phyloP scores from a whole-genome alignment of 2,888 invertebrate species.

The Metopia argyrocephala region DNA sequence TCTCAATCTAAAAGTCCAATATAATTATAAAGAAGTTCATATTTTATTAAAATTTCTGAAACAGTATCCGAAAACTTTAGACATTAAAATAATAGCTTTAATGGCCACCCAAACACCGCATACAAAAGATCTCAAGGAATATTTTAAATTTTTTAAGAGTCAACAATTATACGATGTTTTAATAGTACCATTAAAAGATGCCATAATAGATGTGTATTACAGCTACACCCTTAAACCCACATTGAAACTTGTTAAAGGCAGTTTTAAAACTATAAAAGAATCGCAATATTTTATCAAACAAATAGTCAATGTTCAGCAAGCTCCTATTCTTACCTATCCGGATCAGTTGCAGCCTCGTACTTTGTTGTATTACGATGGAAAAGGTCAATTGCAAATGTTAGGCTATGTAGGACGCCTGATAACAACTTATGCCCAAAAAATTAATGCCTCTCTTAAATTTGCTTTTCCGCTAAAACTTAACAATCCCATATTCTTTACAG shows the following conservation, averaged over 20 bases:
- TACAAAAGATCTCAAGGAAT: background rate
- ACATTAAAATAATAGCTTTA: background rate
- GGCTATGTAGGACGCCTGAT: slow-evolving; percentile 49
- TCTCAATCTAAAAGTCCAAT: background rate
- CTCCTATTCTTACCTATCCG: slow-evolving; percentile 26
- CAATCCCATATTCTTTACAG: slow-evolving; percentile 15
- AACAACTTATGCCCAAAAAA: slow-evolving; percentile 20
- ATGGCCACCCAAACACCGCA: background rate
- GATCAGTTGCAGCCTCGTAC: slow-evolving; percentile 44
- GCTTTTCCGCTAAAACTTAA: background rate
- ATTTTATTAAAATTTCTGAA: background rate
- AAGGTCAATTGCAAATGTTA: slow-evolving; percentile 21
- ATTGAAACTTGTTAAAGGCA: background rate
- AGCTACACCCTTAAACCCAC: background rate
- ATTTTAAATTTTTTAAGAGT: slow-evolving; percentile 11
- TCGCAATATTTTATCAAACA: background rate
- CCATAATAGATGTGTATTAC: background rate
- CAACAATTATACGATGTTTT: slow-evolving; percentile 1
- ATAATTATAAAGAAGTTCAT: background rate
- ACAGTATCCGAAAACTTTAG: background rate
- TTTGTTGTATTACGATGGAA: slow-evolving; percentile 1
- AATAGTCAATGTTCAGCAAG: background rate
- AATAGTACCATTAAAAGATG: background rate
- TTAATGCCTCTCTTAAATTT: slow-evolving; percentile 10
- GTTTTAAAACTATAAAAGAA: background rate